Evolutionary conservation across 2,888 invertebrate species (phyloP), one percentile per base, ranked within the genome.

Genomic region (Antheraea yamamai): DNA sequence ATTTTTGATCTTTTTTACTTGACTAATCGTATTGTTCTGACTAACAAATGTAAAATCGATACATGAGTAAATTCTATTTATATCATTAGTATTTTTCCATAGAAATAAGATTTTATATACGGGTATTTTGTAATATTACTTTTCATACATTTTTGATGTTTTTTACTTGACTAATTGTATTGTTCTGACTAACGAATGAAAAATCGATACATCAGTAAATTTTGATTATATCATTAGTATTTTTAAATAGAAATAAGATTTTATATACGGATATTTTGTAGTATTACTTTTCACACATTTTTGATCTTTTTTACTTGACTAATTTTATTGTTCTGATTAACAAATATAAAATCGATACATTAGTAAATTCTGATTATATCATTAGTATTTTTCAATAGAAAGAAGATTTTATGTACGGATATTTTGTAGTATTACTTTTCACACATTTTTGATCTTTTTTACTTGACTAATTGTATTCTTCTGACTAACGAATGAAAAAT

Each of bases 211-310:
- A n/a, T 70, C 70, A 16, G 14, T 2, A 39, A 70, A 23, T 23
- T 3, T 14, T 10, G 26, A 64, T 26, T 64, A 14, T 10, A 16
- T 8, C 8, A 10, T 4, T 8, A 23, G 10, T 58, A 23, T 23
- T n/a, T 23, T 6, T 7, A 1, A 61, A 61, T 12, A 61, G 23
- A 61, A 23, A n/a, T 16, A 23, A 16, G 2, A 8, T 20, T 16
- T 58, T 16, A 20, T 58, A 20, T 20, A 20, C 20, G 18, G 18
- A 20, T 58, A 58, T 7, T 58, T 20, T 58, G 20, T 30, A 30
- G 30, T 30, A 30, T 30, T 39, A 39, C 35, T 7, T 55, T 88
- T 85, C 26, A 26, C 14, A 52, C 20, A 73, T 55, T 14, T 12
- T 30, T 55, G 26, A 39, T 39, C 7, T 39, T 39, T 39, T 26